Conservation (phyloP, 2,888 invertebrate species). For the Dendrolimus pini region DNA sequence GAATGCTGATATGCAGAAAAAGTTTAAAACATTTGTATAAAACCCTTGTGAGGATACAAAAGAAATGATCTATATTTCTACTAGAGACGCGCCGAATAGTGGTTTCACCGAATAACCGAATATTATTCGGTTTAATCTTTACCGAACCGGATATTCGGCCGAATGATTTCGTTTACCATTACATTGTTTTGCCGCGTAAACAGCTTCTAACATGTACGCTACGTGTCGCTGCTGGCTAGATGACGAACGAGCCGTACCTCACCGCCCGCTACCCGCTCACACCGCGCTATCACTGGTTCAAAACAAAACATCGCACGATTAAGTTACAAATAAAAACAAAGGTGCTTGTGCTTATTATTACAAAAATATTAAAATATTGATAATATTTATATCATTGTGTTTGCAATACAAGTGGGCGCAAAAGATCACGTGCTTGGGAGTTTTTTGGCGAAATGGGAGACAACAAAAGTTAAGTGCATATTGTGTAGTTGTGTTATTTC, state of each 20-base stretch:
- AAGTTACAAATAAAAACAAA: neutral
- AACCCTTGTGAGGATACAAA: too few relatives aligned
- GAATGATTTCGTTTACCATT: conserved; percentile 2
- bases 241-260: neutral
- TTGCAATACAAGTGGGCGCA: conserved; percentile 3
- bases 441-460: conserved; percentile 3
- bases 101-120: too few relatives aligned
- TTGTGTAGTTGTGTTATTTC: conserved; percentile 7
- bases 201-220: conserved; percentile 2
- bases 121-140: neutral
- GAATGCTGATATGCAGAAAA: too few relatives aligned
- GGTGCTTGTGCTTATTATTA: conserved; percentile 1
- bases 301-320: too few relatives aligned
- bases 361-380: neutral
- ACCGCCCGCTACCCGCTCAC: too few relatives aligned
- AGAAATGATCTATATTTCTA: too few relatives aligned
- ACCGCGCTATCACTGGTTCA: too few relatives aligned
- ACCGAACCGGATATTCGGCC: conserved; percentile 3
- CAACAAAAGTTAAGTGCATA: conserved; percentile 3
- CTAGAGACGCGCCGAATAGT: too few relatives aligned
- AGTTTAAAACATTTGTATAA: too few relatives aligned
- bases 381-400: conserved; percentile 1
- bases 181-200: conserved; percentile 3
- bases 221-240: neutral
- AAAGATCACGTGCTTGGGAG: conserved; percentile 2